Percentiles rank a stretch among this genome's conserved stretches.
Conservation (phyloP, 1,140 invertebrate genomes). For the Ericerus pela region DNA sequence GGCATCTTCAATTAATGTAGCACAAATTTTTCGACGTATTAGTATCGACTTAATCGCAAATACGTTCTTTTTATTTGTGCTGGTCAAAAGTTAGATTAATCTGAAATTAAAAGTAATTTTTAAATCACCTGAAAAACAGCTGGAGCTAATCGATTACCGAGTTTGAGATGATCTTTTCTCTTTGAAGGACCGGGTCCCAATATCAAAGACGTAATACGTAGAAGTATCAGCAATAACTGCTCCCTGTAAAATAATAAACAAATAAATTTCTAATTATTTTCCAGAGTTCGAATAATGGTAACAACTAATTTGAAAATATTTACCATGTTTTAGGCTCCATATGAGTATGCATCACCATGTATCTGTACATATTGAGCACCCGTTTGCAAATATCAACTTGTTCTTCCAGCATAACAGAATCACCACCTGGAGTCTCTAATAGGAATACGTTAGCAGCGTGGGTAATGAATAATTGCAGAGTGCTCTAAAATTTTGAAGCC, state of each 20-base stretch:
- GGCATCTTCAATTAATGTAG: too few relatives aligned
- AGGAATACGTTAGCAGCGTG: slow-evolving; percentile 92
- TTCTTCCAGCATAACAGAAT: slow-evolving; percentile 50
- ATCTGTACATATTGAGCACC: slow-evolving; percentile 90
- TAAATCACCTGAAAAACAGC: slow-evolving; percentile 59
- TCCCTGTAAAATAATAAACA: slow-evolving; percentile 43
- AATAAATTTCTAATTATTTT: too few relatives aligned
- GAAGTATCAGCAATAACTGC: slow-evolving; percentile 66
- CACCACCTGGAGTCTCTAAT: slow-evolving; percentile 43
- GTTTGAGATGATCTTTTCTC: slow-evolving; percentile 54
- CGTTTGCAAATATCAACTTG: slow-evolving; percentile 93
- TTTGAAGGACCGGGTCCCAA: slow-evolving; percentile 57
- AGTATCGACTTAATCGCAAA: too few relatives aligned
- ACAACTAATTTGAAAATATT: too few relatives aligned
- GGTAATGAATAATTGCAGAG: slow-evolving; percentile 84
- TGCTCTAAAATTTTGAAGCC: slow-evolving; percentile 46
- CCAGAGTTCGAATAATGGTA: too few relatives aligned
- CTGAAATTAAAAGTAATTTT: neutral
- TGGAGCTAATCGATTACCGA: slow-evolving; percentile 71
- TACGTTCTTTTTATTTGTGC: too few relatives aligned
- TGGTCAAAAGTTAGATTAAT: neutral
- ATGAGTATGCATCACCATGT: slow-evolving; percentile 90
- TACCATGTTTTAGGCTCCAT: slow-evolving; percentile 87
- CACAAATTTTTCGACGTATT: too few relatives aligned
- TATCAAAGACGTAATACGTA: slow-evolving; percentile 85